phyloP scores from a whole-genome alignment of 1,140 invertebrate species.

The Drosophila obscura region DNA sequence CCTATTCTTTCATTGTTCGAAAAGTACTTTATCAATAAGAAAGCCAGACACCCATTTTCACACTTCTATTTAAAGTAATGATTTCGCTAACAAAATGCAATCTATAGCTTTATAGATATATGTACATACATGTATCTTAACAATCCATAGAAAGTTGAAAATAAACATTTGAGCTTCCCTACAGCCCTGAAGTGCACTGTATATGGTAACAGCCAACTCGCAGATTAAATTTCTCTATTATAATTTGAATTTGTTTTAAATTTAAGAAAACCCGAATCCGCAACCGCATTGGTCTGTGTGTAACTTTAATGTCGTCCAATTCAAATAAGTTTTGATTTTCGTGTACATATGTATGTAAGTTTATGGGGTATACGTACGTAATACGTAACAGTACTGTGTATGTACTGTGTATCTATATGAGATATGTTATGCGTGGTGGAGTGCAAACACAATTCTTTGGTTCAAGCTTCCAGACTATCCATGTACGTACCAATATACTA shows the following conservation, averaged over 20 bases:
- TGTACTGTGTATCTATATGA: too few species aligned
- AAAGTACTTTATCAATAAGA: too few species aligned
- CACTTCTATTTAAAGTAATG: too few species aligned
- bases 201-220: neutral
- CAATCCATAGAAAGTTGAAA: neutral
- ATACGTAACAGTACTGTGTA: too few species aligned
- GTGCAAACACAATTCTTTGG: neutral
- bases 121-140: neutral
- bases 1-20: too few species aligned
- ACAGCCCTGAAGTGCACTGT: conserved; percentile 14
- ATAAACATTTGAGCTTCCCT: neutral
- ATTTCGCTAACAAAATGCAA: too few species aligned
- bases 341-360: conserved; percentile 53
- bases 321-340: conserved; percentile 31
- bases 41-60: too few species aligned
- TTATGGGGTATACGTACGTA: neutral
- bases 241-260: neutral
- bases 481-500: neutral
- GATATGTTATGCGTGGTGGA: too few species aligned
- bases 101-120: conserved; percentile 1
- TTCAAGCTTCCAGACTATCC: conserved; percentile 9
- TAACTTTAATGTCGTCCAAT: conserved; percentile 59
- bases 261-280: conserved; percentile 19
- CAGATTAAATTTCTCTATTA: conserved; percentile 1
- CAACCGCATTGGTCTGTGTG: conserved; percentile 13